Percentiles rank a stretch among this genome's conserved stretches.
Evolutionary conservation across 2,888 invertebrate genomes (phyloP).

Genomic region (Keiferia lycopersicella): DNA sequence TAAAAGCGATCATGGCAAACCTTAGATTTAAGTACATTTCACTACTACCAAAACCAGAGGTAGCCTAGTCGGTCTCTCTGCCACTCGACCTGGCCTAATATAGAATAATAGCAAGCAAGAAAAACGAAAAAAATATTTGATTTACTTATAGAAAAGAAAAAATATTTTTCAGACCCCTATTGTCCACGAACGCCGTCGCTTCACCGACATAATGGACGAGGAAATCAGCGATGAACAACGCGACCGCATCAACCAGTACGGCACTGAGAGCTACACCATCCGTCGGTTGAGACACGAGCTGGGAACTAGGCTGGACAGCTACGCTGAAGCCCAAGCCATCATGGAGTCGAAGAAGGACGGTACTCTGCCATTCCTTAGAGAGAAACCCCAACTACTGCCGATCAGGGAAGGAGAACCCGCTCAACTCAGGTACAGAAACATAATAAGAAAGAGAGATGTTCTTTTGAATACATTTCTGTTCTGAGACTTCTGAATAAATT

Average conservation of each 20-base stretch:
- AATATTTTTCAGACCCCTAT: slow-evolving; percentile 86
- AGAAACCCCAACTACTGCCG: slow-evolving; percentile 93
- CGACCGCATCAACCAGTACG: slow-evolving; percentile 89
- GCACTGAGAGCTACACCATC: slow-evolving; percentile 85
- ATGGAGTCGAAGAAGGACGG: slow-evolving; percentile 89
- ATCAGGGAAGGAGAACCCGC: slow-evolving; percentile 87
- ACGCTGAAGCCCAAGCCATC: slow-evolving; percentile 93
- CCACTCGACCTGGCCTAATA: too few species aligned
- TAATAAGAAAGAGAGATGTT: too few species aligned
- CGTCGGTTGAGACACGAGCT: slow-evolving; percentile 91
- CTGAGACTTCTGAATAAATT: too few species aligned
- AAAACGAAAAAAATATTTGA: too few species aligned
- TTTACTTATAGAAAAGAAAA: too few species aligned
- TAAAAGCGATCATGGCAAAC: too few species aligned
- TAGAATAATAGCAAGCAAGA: too few species aligned
- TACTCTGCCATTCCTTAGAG: slow-evolving; percentile 93
- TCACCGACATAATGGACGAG: slow-evolving; percentile 97
- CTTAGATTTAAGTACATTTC: too few species aligned
- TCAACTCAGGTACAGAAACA: slow-evolving; percentile 68
- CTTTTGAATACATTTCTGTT: too few species aligned
- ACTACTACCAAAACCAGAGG: too few species aligned
- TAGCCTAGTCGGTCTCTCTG: too few species aligned
- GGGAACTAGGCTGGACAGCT: slow-evolving; percentile 87
- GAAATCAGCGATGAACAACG: slow-evolving; percentile 95
- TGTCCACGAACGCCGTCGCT: slow-evolving; percentile 93